Percentiles rank a stretch among this genome's conserved stretches.
phyloP scores from a whole-genome alignment of 2,113 vertebrate genomes.

The Cnemophilus loriae region DNA sequence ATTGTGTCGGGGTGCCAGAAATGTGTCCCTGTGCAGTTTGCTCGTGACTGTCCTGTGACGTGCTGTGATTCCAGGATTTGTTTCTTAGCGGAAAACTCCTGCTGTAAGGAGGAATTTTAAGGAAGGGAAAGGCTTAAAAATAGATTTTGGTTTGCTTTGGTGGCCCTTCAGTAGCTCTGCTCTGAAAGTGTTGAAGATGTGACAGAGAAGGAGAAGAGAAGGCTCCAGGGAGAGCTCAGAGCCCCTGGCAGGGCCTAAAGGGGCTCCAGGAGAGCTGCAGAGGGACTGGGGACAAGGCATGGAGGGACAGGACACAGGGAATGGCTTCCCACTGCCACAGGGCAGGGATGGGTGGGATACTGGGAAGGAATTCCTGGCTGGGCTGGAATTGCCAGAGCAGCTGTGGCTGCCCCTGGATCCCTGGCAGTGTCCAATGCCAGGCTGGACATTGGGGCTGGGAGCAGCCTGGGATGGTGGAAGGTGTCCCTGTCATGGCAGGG shows the following conservation, averaged over 20 bases:
- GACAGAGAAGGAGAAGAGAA: background rate
- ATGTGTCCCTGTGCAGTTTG: background rate
- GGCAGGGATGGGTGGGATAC: rapidly evolving
- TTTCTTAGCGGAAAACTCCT: background rate
- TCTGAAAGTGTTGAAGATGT: background rate
- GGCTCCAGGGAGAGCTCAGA: background rate
- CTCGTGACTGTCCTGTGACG: background rate
- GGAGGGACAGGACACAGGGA: background rate
- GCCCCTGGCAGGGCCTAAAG: background rate
- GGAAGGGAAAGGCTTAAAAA: background rate
- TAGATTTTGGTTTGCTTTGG: background rate
- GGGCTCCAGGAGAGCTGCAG: background rate
- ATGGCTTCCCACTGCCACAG: background rate
- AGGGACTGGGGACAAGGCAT: background rate
- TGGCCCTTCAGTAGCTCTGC: background rate
- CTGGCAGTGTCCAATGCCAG: rapidly evolving
- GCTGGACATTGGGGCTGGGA: rapidly evolving
- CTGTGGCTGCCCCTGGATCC: background rate
- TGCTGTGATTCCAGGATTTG: background rate
- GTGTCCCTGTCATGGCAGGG: background rate
- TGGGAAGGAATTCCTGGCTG: rapidly evolving
- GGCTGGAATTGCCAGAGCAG: background rate
- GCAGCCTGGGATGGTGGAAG: rapidly evolving
- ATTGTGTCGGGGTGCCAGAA: background rate
- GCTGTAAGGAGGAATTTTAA: background rate